Evolutionary conservation across 2,113 vertebrate genomes (phyloP).

Genomic region (Neogobius melanostomus): DNA sequence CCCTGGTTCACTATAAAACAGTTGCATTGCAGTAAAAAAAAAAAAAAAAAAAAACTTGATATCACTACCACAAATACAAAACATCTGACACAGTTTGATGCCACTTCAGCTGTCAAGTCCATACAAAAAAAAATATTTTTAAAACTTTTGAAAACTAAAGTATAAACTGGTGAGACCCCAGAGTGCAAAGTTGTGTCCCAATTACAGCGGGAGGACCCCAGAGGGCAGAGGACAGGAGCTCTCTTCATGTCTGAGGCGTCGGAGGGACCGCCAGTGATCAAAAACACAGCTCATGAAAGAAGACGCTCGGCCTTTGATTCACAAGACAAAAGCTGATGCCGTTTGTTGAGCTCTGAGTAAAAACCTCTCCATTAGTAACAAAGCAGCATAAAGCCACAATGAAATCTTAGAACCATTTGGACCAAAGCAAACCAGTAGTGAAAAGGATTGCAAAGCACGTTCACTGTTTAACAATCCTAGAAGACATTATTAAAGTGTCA

Average conservation of each 20-base stretch:
- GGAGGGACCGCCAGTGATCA: constrained; percentile 4
- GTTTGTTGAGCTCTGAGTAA: neutral
- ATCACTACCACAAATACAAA: neutral
- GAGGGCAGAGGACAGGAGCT: constrained; percentile 4
- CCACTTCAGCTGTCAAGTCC: neutral
- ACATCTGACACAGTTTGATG: neutral
- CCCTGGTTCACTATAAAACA: neutral
- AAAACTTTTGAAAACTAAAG: neutral
- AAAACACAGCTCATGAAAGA: neutral
- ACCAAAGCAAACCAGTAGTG: too few relatives aligned
- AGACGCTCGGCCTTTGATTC: neutral
- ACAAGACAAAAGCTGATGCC: neutral
- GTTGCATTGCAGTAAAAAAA: neutral
- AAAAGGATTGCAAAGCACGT: neutral
- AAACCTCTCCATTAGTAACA: too few relatives aligned
- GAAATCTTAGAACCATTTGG: too few relatives aligned
- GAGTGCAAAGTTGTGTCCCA: constrained; percentile 2
- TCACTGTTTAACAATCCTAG: neutral
- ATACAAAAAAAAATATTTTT: neutral
- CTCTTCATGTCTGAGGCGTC: constrained; percentile 1
- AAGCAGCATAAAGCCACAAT: too few relatives aligned
- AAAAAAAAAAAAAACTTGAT: neutral
- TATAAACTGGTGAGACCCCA: neutral
- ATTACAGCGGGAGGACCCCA: neutral
- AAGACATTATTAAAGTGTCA: neutral